Percentiles rank a stretch among this genome's conserved stretches.
Evolutionary conservation across 2,888 invertebrate genomes (phyloP).

Genomic region (Frankliniella fusca): DNA sequence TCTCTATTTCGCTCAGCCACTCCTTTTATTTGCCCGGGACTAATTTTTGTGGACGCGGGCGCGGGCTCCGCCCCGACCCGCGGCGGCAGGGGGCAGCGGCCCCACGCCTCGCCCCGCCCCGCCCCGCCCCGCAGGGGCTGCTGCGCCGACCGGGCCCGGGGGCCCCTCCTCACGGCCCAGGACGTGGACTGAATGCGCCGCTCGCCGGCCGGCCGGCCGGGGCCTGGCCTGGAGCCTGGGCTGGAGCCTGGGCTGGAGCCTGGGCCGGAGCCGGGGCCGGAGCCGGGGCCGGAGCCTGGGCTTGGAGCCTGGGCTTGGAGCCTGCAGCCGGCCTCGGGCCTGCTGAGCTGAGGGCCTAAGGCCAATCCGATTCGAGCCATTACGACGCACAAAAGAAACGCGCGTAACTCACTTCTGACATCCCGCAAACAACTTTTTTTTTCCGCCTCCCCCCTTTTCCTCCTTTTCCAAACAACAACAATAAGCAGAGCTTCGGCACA

Average conservation of each 20-base stretch:
- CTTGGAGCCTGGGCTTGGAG: neutral
- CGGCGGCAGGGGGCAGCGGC: too few relatives aligned
- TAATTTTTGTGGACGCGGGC: neutral
- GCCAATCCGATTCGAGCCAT: constrained; percentile 19
- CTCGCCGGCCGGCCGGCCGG: neutral
- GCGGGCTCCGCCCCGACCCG: too few relatives aligned
- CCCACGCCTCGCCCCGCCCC: too few relatives aligned
- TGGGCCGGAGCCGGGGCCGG: neutral
- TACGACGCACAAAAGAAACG: constrained; percentile 16
- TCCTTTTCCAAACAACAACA: neutral
- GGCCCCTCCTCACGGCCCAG: neutral
- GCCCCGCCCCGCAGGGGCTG: too few relatives aligned
- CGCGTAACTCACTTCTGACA: constrained; percentile 22
- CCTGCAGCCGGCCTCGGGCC: neutral
- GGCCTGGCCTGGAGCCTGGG: neutral
- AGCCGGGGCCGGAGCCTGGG: neutral
- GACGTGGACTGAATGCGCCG: constrained; percentile 6
- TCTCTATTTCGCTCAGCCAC: neutral
- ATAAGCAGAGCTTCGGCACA: neutral
- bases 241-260: neutral
- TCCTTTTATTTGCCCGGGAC: neutral
- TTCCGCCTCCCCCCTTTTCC: too few relatives aligned
- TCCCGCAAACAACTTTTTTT: constrained; percentile 7
- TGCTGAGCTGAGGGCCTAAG: neutral
- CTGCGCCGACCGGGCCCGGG: too few relatives aligned